These are phyloP conservation scores for Xestia rhomboidea DNA, from an alignment of 2,888 invertebrate species.

Conservation along the genomic window DNA sequence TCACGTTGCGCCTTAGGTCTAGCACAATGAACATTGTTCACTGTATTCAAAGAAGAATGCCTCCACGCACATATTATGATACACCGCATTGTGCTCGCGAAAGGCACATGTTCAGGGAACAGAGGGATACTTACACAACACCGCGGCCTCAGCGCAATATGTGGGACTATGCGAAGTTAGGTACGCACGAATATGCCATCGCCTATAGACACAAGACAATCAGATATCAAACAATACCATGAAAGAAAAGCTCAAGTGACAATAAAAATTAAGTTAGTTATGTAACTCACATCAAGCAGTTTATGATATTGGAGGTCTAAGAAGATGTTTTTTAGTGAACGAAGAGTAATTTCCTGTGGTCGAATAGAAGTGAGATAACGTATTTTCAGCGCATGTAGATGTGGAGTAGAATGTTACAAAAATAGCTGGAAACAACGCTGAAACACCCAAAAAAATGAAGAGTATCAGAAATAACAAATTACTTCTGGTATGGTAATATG, in stretches of 20 bases:
- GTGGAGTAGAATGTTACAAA: constrained; percentile 77
- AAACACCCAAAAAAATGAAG: constrained; percentile 74
- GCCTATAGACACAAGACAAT: background rate
- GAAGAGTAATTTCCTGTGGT: constrained; percentile 60
- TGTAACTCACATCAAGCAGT: constrained; percentile 14
- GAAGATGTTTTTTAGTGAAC: constrained; percentile 54
- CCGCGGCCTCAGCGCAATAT: constrained; percentile 5
- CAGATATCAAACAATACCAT: background rate
- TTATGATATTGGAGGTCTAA: constrained; percentile 51
- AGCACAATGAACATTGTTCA: constrained; percentile 87
- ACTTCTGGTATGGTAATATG: constrained; percentile 57
- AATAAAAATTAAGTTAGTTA: background rate
- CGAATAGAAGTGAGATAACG: constrained; percentile 76
- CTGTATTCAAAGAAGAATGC: constrained; percentile 82
- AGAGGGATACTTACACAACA: constrained; percentile 65
- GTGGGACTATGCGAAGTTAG: background rate
- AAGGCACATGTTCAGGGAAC: constrained; percentile 71
- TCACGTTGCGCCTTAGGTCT: constrained; percentile 74
- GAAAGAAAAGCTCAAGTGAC: background rate
- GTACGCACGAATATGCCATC: background rate
- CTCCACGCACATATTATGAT: constrained; percentile 77
- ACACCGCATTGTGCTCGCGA: constrained; percentile 79
- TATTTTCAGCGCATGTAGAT: constrained; percentile 77
- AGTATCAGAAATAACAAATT: constrained; percentile 71
- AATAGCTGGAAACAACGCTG: constrained; percentile 78